Base-by-base conservation (phyloP, 2,113 vertebrate species). In the Myrmecophaga tridactyla region DNA sequence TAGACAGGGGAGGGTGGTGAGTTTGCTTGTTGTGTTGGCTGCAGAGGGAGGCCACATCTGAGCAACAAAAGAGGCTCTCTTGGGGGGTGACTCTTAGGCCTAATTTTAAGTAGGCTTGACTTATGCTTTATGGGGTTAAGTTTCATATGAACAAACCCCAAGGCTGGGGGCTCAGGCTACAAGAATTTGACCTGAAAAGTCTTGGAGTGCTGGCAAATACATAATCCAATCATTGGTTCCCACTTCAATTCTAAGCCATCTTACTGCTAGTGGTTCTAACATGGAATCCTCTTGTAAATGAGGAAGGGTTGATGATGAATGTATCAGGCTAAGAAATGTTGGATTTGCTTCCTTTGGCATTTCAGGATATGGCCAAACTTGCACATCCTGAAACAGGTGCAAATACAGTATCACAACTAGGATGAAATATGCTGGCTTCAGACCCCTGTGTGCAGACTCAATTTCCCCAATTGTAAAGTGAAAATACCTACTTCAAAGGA, bases 321-420 rank as follows among this genome's bases (percentile, higher is more conserved):
- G 17, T 41, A 51, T 73, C 58, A 8, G 76, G 53, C 86, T 93
- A 90, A 93, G 83, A 92, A 94, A 43, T 36, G 69, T 36, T 63
- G 25, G 53, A 58, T 56, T 56, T 80, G 67, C 76, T 85, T 94
- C 94, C 83, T 62, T 76, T 56, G 91, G 77, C 77, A 67, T 34
- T 77, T 90, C 65, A n/a, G n/a, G n/a, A n/a, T 53, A 53, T 72
- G 34, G 85, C 58, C 70, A 11, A 60, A 60, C 60, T 9, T 72
- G 14, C 56, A n/a, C 48, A 27, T 62, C 92, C 84, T 94, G 60
- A 93, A 89, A 83, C 20, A 78, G 56, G 72, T 96, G n/a, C 36
- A 20, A 89, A 31, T 43, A 60, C 10, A 9, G 67, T 58, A n/a
- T 90, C 56, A 65, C 29, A 53, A 20, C 84, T 48, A 78, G 56